Evolutionary conservation across 2,888 invertebrate species (phyloP).

Genomic region (Melanostoma mellinum): DNA sequence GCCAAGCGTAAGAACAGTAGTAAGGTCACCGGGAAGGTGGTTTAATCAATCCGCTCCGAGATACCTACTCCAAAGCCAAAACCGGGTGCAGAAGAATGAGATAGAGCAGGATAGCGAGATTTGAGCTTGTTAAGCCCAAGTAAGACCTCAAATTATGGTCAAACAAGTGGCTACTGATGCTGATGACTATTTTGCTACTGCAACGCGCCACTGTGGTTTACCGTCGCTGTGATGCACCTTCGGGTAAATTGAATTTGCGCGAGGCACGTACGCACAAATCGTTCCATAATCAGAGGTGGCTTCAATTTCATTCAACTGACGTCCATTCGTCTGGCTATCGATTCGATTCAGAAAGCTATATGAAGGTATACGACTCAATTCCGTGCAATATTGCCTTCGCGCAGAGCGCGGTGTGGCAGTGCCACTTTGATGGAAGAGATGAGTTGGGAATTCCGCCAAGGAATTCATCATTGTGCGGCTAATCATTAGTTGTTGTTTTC

Average conservation of each 20-base stretch:
- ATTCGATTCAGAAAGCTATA: constrained; percentile 54
- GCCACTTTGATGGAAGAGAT: constrained; percentile 9
- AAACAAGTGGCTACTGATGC: constrained; percentile 65
- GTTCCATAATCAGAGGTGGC: constrained; percentile 76
- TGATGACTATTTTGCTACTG: constrained; percentile 55
- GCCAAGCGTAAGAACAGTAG: constrained; percentile 80
- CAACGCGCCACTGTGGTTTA: constrained; percentile 43
- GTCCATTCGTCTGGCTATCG: constrained; percentile 70
- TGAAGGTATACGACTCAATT: not conserved
- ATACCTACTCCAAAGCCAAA: constrained; percentile 1
- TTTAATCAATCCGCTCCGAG: constrained; percentile 78
- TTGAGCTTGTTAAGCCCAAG: constrained; percentile 67
- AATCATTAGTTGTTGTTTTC: constrained; percentile 55
- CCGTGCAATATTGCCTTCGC: constrained; percentile 17
- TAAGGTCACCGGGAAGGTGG: constrained; percentile 80
- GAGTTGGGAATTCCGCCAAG: constrained; percentile 63
- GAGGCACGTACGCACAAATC: constrained; percentile 81
- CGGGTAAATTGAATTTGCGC: constrained; percentile 79
- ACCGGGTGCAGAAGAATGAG: not conserved
- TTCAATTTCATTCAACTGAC: constrained; percentile 73
- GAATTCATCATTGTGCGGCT: constrained; percentile 64
- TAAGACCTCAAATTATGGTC: constrained; percentile 71
- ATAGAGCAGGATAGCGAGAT: constrained; percentile 29
- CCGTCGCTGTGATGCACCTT: constrained; percentile 37
- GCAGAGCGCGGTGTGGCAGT: not conserved